These are phyloP conservation scores for Drosophila niveifrons DNA, from an alignment of 2,888 invertebrate species.

Conservation along the genomic window DNA sequence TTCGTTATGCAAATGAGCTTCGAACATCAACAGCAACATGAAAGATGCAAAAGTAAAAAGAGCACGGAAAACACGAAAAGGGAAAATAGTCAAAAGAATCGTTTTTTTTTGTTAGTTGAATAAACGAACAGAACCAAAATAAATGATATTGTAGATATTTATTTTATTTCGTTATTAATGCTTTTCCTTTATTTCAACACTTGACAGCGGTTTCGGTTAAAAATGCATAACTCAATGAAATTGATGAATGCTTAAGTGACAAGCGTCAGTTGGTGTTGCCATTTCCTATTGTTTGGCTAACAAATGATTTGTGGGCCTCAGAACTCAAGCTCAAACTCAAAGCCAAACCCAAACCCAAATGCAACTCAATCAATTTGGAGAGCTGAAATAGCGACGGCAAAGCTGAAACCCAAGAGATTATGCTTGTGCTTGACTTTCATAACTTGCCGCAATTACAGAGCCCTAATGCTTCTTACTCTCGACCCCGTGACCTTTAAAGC, in stretches of 20 bases:
- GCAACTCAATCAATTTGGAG: constrained; percentile 54
- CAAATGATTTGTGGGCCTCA: constrained; percentile 30
- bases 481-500: constrained; percentile 35
- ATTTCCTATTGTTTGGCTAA: constrained; percentile 37
- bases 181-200: background rate
- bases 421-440: constrained; percentile 38
- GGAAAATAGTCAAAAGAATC: background rate
- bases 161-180: background rate
- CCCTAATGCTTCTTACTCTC: constrained; percentile 5
- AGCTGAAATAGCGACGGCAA: background rate
- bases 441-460: constrained; percentile 55
- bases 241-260: constrained; percentile 71
- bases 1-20: constrained; percentile 53
- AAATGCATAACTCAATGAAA: constrained; percentile 69
- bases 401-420: constrained; percentile 47
- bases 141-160: background rate
- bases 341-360: constrained; percentile 6
- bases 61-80: background rate
- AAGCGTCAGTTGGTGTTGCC: constrained; percentile 53
- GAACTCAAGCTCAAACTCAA: background rate
- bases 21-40: constrained; percentile 24
- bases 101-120: background rate
- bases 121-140: background rate
- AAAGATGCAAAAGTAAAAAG: background rate
- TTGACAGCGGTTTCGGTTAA: constrained; percentile 30